Percentiles rank a stretch among this genome's conserved stretches.
These are phyloP conservation scores for Acipenser oxyrinchus DNA, from an alignment of 2,797 vertebrate genomes.

Conservation along the genomic window DNA sequence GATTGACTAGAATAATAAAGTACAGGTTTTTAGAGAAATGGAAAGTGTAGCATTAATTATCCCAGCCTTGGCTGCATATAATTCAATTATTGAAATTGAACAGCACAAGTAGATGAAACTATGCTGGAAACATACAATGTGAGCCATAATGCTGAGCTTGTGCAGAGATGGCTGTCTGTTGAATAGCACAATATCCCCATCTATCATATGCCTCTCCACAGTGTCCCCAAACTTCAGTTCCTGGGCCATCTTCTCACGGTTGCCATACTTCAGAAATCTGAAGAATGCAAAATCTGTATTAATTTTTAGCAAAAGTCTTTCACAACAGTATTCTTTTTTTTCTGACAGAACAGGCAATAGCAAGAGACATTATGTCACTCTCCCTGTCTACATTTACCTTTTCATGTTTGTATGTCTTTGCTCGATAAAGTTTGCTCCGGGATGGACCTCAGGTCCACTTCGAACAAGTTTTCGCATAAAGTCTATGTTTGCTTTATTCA, in stretches of 20 bases:
- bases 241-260: constrained; percentile 94
- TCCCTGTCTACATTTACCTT: constrained; percentile 53
- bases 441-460: constrained; percentile 87
- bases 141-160: constrained; percentile 98
- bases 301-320: too few species aligned
- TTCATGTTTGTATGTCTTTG: constrained; percentile 85
- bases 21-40: too few species aligned
- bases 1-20: too few species aligned
- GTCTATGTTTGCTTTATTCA: constrained; percentile 89
- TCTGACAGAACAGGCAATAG: too few species aligned
- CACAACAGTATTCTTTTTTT: too few species aligned
- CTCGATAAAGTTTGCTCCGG: constrained; percentile 94
- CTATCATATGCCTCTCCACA: constrained; percentile 90
- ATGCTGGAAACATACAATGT: constrained; percentile 68
- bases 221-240: constrained; percentile 85
- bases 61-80: too few species aligned
- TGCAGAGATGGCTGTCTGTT: constrained; percentile 95
- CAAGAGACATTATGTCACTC: too few species aligned
- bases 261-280: constrained; percentile 93
- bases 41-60: too few species aligned
- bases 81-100: too few species aligned
- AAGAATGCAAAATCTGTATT: background rate
- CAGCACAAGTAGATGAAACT: too few species aligned
- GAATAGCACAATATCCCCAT: constrained; percentile 92
- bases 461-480: constrained; percentile 86